phyloP scores from a whole-genome alignment of 2,888 invertebrate genomes.

The Eueremaeus valkanovi region DNA sequence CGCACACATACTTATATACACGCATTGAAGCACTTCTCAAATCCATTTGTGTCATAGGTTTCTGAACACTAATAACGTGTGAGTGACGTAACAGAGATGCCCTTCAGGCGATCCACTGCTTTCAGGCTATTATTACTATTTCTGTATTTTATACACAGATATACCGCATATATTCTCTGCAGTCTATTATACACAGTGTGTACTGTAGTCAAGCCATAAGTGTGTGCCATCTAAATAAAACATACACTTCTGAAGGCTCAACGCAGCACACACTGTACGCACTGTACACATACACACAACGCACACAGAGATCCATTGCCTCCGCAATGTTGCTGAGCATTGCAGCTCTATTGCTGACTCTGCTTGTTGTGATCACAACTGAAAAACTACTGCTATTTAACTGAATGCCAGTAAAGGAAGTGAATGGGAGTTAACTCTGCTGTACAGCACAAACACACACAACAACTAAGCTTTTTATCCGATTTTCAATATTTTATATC shows the following conservation, averaged over 20 bases:
- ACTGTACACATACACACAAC: no score
- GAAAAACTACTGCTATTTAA: background rate
- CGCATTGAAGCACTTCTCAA: background rate
- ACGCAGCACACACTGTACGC: no score
- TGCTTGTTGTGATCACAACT: background rate
- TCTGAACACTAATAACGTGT: slow-evolving; percentile 24
- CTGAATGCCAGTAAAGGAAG: background rate
- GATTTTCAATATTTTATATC: no score
- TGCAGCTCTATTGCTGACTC: background rate
- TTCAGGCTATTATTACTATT: background rate
- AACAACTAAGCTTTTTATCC: no score
- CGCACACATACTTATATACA: background rate
- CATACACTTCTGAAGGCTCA: background rate
- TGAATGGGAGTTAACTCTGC: slow-evolving; percentile 10
- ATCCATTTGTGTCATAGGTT: background rate
- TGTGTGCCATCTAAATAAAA: background rate
- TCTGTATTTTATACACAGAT: no score
- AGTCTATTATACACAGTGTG: no score
- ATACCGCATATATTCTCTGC: no score
- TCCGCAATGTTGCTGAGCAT: no score
- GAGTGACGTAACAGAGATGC: background rate
- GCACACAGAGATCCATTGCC: background rate
- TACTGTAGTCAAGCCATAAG: slow-evolving; percentile 7
- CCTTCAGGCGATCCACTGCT: background rate
- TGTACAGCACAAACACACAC: no score